Percentiles rank a stretch among this genome's conserved stretches.
These are phyloP conservation scores for Holotrichia oblita DNA, from an alignment of 1,140 invertebrate genomes.

Conservation along the genomic window DNA sequence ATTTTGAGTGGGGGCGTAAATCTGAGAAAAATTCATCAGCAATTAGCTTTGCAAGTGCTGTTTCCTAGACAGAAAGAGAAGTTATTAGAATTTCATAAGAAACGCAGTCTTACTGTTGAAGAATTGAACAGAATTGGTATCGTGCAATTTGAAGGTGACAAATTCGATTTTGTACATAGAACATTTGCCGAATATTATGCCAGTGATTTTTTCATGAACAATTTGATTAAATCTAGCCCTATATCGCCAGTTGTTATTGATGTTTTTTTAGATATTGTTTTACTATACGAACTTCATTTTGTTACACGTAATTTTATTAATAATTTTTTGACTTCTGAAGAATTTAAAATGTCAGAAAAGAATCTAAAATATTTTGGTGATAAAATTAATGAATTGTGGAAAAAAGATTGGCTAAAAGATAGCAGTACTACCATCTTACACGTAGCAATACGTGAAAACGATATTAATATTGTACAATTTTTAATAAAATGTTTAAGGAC, in stretches of 20 bases:
- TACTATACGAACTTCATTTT: neutral
- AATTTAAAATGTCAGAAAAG: neutral
- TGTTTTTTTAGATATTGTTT: neutral
- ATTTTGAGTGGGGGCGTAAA: neutral
- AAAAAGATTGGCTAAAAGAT: neutral
- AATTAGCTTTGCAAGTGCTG: neutral
- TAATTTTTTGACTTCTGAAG: neutral
- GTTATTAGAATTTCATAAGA: neutral
- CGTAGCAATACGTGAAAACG: neutral
- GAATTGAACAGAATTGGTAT: neutral
- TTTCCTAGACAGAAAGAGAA: neutral
- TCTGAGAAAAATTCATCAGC: neutral
- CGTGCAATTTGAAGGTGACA: neutral
- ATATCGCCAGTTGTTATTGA: neutral
- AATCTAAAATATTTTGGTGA: neutral
- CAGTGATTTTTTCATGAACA: neutral
- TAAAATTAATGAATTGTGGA: neutral
- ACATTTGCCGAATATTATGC: constrained; percentile 12
- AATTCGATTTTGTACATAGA: neutral
- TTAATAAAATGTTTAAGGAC: neutral
- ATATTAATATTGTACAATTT: neutral
- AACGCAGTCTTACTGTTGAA: neutral
- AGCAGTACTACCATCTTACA: neutral
- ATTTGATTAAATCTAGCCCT: neutral
- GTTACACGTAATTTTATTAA: neutral